Evolutionary conservation across 1,140 invertebrate genomes (phyloP).

Genomic region (Euschistus heros): DNA sequence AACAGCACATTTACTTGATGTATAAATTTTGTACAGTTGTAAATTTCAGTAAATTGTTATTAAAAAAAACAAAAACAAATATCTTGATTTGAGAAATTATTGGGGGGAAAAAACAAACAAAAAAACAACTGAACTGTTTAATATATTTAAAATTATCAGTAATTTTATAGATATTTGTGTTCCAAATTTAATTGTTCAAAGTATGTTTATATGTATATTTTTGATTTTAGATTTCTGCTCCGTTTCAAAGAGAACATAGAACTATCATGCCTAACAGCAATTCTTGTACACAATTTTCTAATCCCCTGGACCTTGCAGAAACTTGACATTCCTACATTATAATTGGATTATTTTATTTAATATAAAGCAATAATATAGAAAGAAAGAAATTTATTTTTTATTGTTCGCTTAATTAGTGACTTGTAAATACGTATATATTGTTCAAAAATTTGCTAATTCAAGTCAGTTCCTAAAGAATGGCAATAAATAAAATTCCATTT

Average conservation of each 20-base stretch:
- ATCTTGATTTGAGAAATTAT: background rate
- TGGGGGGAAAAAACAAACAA: background rate
- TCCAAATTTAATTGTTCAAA: background rate
- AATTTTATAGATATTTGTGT: background rate
- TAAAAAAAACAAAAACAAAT: too few relatives aligned
- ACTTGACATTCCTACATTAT: background rate
- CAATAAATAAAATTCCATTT: constrained; percentile 4
- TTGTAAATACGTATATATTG: background rate
- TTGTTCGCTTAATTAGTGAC: background rate
- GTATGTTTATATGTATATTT: background rate
- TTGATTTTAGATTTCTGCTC: background rate
- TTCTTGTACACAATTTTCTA: background rate
- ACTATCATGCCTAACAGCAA: background rate
- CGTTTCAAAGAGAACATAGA: constrained; percentile 11
- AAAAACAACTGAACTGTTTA: background rate
- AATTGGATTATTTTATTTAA: too few relatives aligned
- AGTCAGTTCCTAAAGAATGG: constrained; percentile 2
- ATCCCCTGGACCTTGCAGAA: background rate
- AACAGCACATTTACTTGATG: too few relatives aligned
- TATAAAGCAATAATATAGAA: background rate
- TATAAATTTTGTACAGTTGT: too few relatives aligned
- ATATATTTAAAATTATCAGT: background rate
- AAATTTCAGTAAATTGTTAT: too few relatives aligned
- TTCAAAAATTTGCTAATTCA: background rate
- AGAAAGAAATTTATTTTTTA: background rate